These are phyloP conservation scores for Cyanoliseus patagonus DNA, from an alignment of 2,113 vertebrate species.

Conservation along the genomic window DNA sequence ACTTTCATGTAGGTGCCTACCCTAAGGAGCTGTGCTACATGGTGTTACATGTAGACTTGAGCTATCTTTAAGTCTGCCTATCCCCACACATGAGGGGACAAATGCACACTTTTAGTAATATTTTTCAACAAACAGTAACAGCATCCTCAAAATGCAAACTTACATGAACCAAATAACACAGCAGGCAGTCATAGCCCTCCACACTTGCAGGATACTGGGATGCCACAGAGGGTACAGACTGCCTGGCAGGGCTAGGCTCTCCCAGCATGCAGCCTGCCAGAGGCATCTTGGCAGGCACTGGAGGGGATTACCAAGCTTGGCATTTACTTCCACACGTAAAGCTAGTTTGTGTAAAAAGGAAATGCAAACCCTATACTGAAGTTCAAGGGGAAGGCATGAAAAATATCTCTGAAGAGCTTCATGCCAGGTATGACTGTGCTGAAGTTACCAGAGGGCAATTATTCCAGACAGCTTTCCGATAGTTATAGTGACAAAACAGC, in stretches of 20 bases:
- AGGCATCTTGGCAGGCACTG: background rate
- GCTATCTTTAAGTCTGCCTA: background rate
- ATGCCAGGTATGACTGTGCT: background rate
- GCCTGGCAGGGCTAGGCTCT: background rate
- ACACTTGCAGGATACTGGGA: background rate
- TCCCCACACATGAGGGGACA: fast-evolving
- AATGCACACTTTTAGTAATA: background rate
- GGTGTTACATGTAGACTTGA: background rate
- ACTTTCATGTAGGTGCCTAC: background rate
- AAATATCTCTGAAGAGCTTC: background rate
- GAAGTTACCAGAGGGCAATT: background rate
- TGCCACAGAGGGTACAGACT: background rate
- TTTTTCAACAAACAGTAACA: background rate
- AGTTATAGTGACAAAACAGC: conserved; percentile 1
- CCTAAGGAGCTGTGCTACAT: background rate
- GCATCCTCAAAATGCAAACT: background rate
- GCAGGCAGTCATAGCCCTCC: background rate
- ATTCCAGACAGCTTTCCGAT: background rate
- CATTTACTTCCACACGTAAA: background rate
- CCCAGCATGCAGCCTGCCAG: background rate
- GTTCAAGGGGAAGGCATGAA: background rate
- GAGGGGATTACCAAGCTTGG: background rate
- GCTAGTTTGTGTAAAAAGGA: background rate
- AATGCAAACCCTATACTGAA: background rate
- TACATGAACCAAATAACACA: background rate